Evolutionary conservation across 2,797 vertebrate genomes (phyloP).

Genomic region (Lutjanus campechanus): DNA sequence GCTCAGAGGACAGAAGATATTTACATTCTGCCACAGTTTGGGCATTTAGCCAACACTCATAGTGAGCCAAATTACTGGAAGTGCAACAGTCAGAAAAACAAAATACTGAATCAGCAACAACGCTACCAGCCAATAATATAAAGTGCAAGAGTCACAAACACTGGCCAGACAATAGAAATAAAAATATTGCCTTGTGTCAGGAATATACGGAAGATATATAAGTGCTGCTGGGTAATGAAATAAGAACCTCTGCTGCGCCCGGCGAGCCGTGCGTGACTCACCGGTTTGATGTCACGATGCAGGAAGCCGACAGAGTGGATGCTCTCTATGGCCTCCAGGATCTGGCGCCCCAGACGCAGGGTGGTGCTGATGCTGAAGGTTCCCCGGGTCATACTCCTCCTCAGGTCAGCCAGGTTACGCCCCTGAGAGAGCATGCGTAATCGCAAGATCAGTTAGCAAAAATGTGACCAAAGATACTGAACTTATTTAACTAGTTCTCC

Average conservation of each 20-base stretch:
- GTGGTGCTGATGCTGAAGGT: constrained; percentile 97
- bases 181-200: background rate
- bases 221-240: constrained; percentile 11
- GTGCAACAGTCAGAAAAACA: constrained; percentile 22
- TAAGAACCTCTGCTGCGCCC: background rate
- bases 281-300: constrained; percentile 98
- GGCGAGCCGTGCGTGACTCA: constrained; percentile 72
- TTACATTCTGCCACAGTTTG: constrained; percentile 34
- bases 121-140: constrained; percentile 11
- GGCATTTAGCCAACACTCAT: constrained; percentile 19
- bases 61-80: constrained; percentile 35
- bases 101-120: constrained; percentile 42
- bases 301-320: constrained; percentile 99
- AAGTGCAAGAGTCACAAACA: constrained; percentile 8
- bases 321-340: constrained; percentile 97
- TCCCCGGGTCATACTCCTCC: constrained; percentile 94
- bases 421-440: constrained; percentile 83
- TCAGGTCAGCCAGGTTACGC: constrained; percentile 96
- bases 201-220: background rate
- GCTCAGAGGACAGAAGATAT: constrained; percentile 28
- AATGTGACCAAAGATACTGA: background rate
- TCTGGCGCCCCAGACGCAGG: constrained; percentile 95
- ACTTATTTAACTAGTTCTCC: background rate
- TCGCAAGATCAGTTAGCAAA: background rate
- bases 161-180: constrained; percentile 11